These are phyloP conservation scores for Pristionchus fissidentatus DNA, from an alignment of 2,888 invertebrate species.

Conservation along the genomic window DNA sequence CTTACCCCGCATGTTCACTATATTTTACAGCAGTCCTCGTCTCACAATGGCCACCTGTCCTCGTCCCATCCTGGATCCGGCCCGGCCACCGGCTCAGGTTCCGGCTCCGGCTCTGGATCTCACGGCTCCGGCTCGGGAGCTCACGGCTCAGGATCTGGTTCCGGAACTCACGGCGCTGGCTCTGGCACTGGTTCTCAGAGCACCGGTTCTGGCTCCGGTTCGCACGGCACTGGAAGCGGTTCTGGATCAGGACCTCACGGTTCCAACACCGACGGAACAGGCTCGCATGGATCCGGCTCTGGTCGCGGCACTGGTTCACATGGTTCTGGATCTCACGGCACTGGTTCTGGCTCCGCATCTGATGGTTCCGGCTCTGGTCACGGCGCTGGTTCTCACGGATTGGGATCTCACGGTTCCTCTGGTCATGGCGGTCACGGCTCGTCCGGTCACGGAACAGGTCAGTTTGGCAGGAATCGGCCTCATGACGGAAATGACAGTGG, in stretches of 20 bases:
- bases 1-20: conserved; percentile 14
- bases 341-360: neutral
- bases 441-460: neutral
- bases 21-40: conserved; percentile 27
- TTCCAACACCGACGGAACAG: neutral
- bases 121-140: neutral
- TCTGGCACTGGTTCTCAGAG: neutral
- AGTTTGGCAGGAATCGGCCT: neutral
- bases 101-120: neutral
- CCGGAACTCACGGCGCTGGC: neutral
- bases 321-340: neutral
- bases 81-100: neutral
- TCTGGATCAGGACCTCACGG: neutral
- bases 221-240: neutral
- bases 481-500: neutral
- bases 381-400: neutral
- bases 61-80: neutral
- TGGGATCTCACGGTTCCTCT: neutral
- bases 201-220: neutral
- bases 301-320: neutral
- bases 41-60: conserved; percentile 5
- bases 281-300: neutral
- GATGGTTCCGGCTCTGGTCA: neutral
- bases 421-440: neutral
- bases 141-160: neutral